Evolutionary conservation across 2,113 vertebrate genomes (phyloP).

Genomic region (Callocephalon fimbriatum): DNA sequence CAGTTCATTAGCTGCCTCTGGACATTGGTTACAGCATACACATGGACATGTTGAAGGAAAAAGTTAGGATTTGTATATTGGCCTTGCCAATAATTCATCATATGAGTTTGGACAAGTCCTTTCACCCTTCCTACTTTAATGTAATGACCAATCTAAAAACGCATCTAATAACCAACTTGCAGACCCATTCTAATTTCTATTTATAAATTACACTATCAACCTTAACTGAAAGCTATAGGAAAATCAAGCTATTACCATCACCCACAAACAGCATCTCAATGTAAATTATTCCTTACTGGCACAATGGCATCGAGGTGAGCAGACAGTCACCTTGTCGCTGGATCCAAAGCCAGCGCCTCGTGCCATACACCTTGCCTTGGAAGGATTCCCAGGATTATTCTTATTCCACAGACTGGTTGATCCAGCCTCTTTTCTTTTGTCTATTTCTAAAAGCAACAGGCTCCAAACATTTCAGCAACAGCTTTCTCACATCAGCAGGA

Average conservation of each 20-base stretch:
- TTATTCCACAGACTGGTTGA: background rate
- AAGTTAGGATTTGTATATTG: background rate
- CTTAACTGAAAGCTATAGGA: background rate
- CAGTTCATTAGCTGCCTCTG: background rate
- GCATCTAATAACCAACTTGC: background rate
- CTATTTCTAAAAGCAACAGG: background rate
- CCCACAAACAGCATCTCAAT: background rate
- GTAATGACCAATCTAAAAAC: constrained; percentile 20
- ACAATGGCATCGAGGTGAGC: background rate
- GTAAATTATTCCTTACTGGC: background rate
- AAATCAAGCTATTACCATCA: background rate
- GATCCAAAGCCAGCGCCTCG: background rate
- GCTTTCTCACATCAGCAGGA: background rate
- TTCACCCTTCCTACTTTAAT: background rate
- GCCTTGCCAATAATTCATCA: background rate
- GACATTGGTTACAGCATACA: background rate
- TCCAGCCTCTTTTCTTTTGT: background rate
- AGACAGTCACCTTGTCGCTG: constrained; percentile 23
- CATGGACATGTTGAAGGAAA: fast-evolving
- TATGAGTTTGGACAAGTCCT: background rate
- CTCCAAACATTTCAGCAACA: background rate
- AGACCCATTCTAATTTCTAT: constrained; percentile 4
- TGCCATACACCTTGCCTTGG: background rate
- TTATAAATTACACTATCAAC: background rate
- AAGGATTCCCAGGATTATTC: constrained; percentile 14